Evolutionary conservation across 2,888 invertebrate species (phyloP).

Genomic region (Anoplius nigerrimus): DNA sequence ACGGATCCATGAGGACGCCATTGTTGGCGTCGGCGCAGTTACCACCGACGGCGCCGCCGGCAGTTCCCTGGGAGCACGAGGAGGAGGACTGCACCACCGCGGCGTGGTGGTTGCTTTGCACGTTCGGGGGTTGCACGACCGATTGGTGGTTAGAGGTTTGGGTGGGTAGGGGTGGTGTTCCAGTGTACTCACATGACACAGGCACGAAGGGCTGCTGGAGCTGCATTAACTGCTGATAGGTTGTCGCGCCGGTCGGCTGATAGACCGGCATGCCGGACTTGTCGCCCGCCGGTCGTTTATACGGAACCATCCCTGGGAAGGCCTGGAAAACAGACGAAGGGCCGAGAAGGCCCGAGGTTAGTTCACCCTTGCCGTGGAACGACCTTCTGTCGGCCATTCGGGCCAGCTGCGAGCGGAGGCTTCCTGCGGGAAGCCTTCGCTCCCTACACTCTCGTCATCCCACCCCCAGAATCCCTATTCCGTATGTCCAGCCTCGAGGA

Average conservation of each 20-base stretch:
- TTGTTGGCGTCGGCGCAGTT: conserved; percentile 64
- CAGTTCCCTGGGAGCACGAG: conserved; percentile 59
- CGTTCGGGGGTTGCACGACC: conserved; percentile 62
- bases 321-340: conserved; percentile 79
- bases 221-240: conserved; percentile 97
- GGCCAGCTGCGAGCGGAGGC: too few species aligned
- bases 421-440: too few species aligned
- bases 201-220: conserved; percentile 97
- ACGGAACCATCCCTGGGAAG: conserved; percentile 96
- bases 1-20: conserved; percentile 72
- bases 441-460: too few species aligned
- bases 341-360: too few species aligned
- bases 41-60: conserved; percentile 52
- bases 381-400: too few species aligned
- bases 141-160: conserved; percentile 75
- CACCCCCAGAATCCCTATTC: too few species aligned
- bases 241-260: conserved; percentile 90
- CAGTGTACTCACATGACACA: conserved; percentile 98
- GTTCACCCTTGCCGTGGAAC: too few species aligned
- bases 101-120: conserved; percentile 57
- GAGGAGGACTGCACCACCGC: conserved; percentile 60
- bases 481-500: too few species aligned
- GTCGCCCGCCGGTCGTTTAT: conserved; percentile 96
- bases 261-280: conserved; percentile 97
- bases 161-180: conserved; percentile 79